phyloP scores from a whole-genome alignment of 2,113 vertebrate species.

The Scartelaos histophorus region DNA sequence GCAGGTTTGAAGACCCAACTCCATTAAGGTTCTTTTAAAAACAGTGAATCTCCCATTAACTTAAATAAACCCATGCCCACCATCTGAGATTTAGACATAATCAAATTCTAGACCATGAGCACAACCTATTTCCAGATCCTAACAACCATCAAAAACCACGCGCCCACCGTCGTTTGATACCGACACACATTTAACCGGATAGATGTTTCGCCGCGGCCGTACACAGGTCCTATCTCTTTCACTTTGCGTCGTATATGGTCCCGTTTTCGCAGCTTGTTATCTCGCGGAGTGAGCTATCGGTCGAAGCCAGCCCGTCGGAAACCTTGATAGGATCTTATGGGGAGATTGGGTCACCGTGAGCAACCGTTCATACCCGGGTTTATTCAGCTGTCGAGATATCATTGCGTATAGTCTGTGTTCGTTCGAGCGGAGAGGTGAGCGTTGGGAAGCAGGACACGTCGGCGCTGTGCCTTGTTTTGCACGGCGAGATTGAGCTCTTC shows the following conservation, averaged over 20 bases:
- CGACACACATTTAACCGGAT: conserved; percentile 11
- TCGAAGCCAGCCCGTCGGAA: conserved; percentile 33
- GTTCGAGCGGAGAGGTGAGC: conserved; percentile 1
- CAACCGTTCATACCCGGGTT: conserved; percentile 14
- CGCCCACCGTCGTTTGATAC: conserved; percentile 41
- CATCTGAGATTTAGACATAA: no score
- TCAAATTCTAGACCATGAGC: no score
- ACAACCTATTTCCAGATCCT: conserved; percentile 36
- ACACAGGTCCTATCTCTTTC: conserved; percentile 26
- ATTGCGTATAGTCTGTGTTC: neutral
- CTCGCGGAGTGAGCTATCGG: conserved; percentile 37
- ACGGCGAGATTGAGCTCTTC: neutral
- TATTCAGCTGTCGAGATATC: conserved; percentile 22
- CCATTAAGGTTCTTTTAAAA: no score
- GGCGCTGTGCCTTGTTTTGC: conserved; percentile 4
- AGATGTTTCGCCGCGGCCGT: conserved; percentile 8
- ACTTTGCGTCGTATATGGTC: conserved; percentile 29
- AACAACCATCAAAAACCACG: conserved; percentile 46
- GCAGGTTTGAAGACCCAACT: no score
- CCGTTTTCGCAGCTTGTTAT: conserved; percentile 48
- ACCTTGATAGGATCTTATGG: conserved; percentile 42
- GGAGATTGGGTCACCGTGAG: conserved; percentile 34
- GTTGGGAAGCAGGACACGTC: conserved; percentile 3
- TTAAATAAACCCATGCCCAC: no score
- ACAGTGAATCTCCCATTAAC: no score